phyloP scores from a whole-genome alignment of 2,888 invertebrate species.

The Gymnocheta viridis region DNA sequence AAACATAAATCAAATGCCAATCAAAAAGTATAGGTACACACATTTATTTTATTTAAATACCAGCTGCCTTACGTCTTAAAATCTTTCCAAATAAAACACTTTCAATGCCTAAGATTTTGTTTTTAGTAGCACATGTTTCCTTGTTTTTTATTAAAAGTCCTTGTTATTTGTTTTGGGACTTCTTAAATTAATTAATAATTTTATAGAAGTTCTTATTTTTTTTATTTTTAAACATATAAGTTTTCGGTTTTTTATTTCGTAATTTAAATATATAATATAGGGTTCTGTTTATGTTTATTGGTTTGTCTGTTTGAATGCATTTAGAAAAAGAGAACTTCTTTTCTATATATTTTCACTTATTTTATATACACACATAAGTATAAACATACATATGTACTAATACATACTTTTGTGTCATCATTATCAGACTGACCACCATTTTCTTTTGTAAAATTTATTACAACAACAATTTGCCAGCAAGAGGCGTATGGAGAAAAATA shows the following conservation, averaged over 20 bases:
- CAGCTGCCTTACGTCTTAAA: neutral
- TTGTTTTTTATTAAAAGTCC: slow-evolving; percentile 61
- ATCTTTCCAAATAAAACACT: slow-evolving; percentile 43
- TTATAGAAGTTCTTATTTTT: slow-evolving; percentile 35
- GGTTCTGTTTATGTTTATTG: slow-evolving; percentile 46
- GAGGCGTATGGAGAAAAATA: neutral
- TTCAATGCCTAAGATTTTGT: neutral
- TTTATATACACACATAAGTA: slow-evolving; percentile 19
- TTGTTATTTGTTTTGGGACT: slow-evolving; percentile 45
- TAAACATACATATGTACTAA: neutral
- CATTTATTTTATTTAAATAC: neutral
- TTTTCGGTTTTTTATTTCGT: slow-evolving; percentile 61
- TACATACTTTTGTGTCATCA: slow-evolving; percentile 8
- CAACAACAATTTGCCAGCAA: slow-evolving; percentile 1
- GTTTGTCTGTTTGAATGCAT: slow-evolving; percentile 53
- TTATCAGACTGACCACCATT: slow-evolving; percentile 23
- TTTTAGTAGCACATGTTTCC: slow-evolving; percentile 62
- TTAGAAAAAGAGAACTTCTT: slow-evolving; percentile 46
- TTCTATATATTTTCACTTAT: slow-evolving; percentile 30
- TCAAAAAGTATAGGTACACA: no score
- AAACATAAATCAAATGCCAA: no score
- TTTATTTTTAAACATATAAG: slow-evolving; percentile 61
- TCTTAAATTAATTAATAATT: slow-evolving; percentile 47
- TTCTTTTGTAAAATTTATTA: slow-evolving; percentile 32
- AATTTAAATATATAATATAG: slow-evolving; percentile 65